Base-by-base conservation (phyloP, 2,797 vertebrate species). In the Astyanax mexicanus region DNA sequence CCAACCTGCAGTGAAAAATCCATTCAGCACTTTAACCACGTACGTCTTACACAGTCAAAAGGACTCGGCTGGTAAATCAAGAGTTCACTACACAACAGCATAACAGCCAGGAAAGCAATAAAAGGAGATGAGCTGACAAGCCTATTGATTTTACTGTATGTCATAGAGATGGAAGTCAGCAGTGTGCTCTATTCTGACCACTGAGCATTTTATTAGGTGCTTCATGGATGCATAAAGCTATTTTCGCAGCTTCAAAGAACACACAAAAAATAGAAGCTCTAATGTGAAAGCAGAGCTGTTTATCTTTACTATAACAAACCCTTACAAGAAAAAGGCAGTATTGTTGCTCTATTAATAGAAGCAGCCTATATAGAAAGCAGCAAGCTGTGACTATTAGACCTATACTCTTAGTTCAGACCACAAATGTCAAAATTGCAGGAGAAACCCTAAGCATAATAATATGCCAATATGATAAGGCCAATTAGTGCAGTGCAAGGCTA, bases 1-100 rank as follows among this genome's bases (percentile, higher is more conserved):
- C 95, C 91, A 99, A 92, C 78, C 98, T 99, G 38, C 11, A 25
- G 32, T 65, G 23, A 52, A 6, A 25, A 54, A 7, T 44, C 9
- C 32, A 54, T 42, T 45, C 42, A 17, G 45, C 61, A 67, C 13
- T 58, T 47, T 21, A 32, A 17, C 61, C 54, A 37, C 42, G n/a
- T 17, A 42, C 54, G 29, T 54, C 7, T 64, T 19, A 40, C 45
- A 55, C 13, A 35, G 19, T 44, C 29, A 37, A 52, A 45, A 52
- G 12, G 51, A 25, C 69, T 32, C 32, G 29, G 29, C 29, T 21
- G 21, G 10, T 10, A 21, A 55, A 45, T 1, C 55, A 17, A 17
- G 8, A 37, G 54, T 23, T 23, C 23, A 60, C 21, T 51, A 68
- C 38, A 61, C 38, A 61, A 68, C 35, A 42, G 25, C 45, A 57